A percentile compares a stretch with the other conserved stretches of the same genome.
These are phyloP conservation scores for Edolisoma coerulescens DNA, from an alignment of 2,113 vertebrate genomes.

Conservation along the genomic window DNA sequence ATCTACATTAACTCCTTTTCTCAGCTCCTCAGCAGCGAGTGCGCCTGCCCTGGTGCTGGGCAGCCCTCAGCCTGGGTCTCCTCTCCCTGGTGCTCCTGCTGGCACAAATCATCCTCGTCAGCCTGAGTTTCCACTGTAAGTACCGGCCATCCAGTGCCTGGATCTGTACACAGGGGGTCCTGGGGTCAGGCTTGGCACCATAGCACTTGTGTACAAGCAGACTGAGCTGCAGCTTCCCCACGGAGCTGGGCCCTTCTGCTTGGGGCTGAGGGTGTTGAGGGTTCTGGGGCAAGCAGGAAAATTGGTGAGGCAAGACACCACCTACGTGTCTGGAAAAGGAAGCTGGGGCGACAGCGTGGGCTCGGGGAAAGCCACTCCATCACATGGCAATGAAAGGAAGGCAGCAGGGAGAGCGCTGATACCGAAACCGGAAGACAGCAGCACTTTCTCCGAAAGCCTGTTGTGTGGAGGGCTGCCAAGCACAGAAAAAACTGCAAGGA, in stretches of 20 bases:
- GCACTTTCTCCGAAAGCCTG: background rate
- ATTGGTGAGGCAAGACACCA: background rate
- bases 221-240: background rate
- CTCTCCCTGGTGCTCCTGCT: constrained; percentile 11
- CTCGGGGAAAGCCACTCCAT: background rate
- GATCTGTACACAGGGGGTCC: rapidly evolving
- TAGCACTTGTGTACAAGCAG: rapidly evolving
- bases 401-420: rapidly evolving
- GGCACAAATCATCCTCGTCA: background rate
- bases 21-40: background rate
- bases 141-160: background rate
- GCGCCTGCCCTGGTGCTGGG: background rate
- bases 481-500: background rate
- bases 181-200: background rate
- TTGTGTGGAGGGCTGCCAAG: background rate
- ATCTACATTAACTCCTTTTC: background rate
- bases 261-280: rapidly evolving
- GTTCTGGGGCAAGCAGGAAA: background rate
- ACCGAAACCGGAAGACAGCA: background rate
- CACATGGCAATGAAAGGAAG: background rate
- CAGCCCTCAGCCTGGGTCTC: background rate
- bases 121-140: constrained; percentile 33
- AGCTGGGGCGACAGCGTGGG: background rate
- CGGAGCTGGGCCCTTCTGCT: background rate
- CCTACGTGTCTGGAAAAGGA: background rate